Evolutionary conservation across 2,888 invertebrate species (phyloP).

Genomic region (Rhogogaster chlorosoma): DNA sequence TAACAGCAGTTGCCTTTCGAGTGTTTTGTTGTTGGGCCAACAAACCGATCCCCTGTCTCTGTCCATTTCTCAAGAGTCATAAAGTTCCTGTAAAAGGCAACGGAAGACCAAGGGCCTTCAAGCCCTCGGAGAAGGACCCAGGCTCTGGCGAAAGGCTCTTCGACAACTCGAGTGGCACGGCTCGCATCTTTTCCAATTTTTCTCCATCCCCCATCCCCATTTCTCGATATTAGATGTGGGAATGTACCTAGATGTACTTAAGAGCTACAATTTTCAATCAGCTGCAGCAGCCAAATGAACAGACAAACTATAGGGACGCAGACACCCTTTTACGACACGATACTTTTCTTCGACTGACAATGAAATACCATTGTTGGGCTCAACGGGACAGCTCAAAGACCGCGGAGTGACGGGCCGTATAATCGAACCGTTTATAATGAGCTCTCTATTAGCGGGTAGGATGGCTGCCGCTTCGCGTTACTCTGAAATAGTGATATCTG

Average conservation of each 20-base stretch:
- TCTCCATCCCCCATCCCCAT: not conserved
- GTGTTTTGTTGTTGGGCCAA: constrained; percentile 64
- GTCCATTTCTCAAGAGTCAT: constrained; percentile 58
- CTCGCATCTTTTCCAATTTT: not conserved
- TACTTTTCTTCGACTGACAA: constrained; percentile 26
- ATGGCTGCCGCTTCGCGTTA: constrained; percentile 34
- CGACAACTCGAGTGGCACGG: not conserved
- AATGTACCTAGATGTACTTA: not conserved
- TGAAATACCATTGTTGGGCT: constrained; percentile 29
- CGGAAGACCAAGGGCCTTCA: constrained; percentile 2
- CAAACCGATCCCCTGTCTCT: constrained; percentile 56
- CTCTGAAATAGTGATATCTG: not conserved
- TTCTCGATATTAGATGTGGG: not conserved
- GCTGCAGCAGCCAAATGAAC: not conserved
- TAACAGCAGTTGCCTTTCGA: constrained; percentile 49
- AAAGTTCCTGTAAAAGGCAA: constrained; percentile 55
- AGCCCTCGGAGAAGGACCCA: not conserved
- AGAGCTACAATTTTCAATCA: not conserved
- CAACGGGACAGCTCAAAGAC: constrained; percentile 47
- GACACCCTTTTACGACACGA: constrained; percentile 15
- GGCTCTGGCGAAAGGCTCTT: not conserved
- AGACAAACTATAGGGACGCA: not conserved
- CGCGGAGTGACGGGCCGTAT: constrained; percentile 48
- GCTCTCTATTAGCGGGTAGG: constrained; percentile 45
- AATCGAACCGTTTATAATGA: constrained; percentile 50